Percentiles rank a stretch among this genome's conserved stretches.
phyloP scores from a whole-genome alignment of 2,113 vertebrate genomes.

The Hassar affinis region DNA sequence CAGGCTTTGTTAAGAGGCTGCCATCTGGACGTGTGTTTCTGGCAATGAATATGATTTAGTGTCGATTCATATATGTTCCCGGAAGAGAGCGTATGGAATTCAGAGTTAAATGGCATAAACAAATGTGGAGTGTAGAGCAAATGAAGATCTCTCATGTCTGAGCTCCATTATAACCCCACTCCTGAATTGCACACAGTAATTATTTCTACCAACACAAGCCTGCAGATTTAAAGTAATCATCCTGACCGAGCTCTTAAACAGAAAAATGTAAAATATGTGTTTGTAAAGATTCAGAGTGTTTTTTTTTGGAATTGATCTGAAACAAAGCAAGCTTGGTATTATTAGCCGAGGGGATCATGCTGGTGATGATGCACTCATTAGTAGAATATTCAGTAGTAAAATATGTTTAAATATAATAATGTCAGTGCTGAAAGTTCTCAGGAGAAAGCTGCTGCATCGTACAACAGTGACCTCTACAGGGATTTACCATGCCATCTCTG shows the following conservation, averaged over 20 bases:
- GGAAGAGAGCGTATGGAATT: constrained; percentile 98
- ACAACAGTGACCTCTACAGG: constrained; percentile 80
- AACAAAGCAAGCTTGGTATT: constrained; percentile 55
- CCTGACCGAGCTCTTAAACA: constrained; percentile 90
- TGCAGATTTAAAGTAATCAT: constrained; percentile 92
- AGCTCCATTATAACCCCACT: constrained; percentile 89
- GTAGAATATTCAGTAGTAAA: constrained; percentile 18
- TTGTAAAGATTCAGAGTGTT: constrained; percentile 64
- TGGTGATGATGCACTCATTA: constrained; percentile 47
- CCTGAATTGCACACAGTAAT: constrained; percentile 89
- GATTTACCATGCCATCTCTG: constrained; percentile 39
- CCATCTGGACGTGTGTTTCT: constrained; percentile 98
- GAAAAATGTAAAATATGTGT: constrained; percentile 74
- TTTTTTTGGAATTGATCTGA: constrained; percentile 59
- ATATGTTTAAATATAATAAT: constrained; percentile 19
- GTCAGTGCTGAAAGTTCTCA: constrained; percentile 35
- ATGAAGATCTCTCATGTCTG: constrained; percentile 95
- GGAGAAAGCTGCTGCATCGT: constrained; percentile 53
- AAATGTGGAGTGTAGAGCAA: constrained; percentile 96
- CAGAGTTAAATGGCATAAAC: constrained; percentile 97
- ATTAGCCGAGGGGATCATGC: constrained; percentile 56
- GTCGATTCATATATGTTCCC: constrained; percentile 96
- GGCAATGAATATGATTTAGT: constrained; percentile 96
- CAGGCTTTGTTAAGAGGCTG: constrained; percentile 98
- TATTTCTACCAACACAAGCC: constrained; percentile 89